Evolutionary conservation across 1,140 invertebrate species (phyloP), one percentile per base, ranked within the genome.

Genomic region (Orchesella cincta): DNA sequence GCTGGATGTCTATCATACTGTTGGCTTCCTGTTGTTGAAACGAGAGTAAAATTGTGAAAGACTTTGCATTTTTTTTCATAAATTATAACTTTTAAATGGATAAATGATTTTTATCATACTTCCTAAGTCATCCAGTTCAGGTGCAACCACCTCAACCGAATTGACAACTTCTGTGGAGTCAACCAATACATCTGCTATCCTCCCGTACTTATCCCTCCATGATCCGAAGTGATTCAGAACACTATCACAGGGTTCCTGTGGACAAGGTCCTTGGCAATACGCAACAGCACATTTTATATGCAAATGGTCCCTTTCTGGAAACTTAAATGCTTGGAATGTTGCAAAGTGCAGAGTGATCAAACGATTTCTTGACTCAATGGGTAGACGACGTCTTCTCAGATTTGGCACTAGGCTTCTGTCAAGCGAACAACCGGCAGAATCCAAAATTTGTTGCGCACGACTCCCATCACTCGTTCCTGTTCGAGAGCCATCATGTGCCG

Each of bases 291-390:
- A 86, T 51, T 84, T 82, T 18, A 93, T 86, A 84, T 93, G 92
- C 16, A 93, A 84, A 74, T 90, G 89, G 73, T 91, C 90, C 78
- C 91, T 86, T 81, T 92, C 92, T 20, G 92, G 92, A 86, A 93
- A 93, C 83, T 93, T 93, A 81, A 93, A 93, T 5, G 92, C 92
- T 16, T 90, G 88, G 86, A 93, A 93, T 35, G 88, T 89, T 0
- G 91, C 88, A 75, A 85, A 83, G 26, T 84, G 76, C 0, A 85
- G 76, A 23, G 82, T 84, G 1, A 81, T 76, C 0, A 82, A 34
- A 8, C 78, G 76, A 67, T 79, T 80, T 16, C 75, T 36, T n/a
- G 77, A 72, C 64, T 80, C 81, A 16, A 79, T 70, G 18, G 79
- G 78, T 20, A 80, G 74, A 29, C 81, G 29, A n/a, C 81, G 39